Evolutionary conservation across 2,797 vertebrate genomes (phyloP), one percentile per base, ranked within the genome.

Genomic region (Aselliscus stoliczkanus): DNA sequence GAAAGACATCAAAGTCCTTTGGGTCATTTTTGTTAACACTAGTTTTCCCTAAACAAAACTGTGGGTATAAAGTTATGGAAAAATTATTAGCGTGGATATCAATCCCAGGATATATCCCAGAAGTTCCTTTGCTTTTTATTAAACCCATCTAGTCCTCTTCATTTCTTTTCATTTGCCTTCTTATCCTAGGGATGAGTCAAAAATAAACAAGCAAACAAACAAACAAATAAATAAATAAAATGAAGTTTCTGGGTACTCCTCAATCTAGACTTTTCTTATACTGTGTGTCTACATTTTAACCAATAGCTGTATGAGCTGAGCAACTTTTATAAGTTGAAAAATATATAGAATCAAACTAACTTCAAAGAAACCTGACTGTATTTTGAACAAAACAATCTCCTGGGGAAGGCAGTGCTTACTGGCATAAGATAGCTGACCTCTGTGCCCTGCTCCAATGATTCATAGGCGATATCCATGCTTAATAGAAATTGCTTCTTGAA

Each of bases 401-500:
- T 90, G 56, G 83, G 82, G 64, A 85, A 88, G 31, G 50, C 44
- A 58, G 37, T 8, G 6, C 67, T 96, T 85, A 39, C 34, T 69
- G 47, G 52, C 80, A 15, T 67, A 80, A 90, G 83, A 84, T 50
- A 83, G 39, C 72, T 81, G 91, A 90, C 86, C 67, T 84, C 17
- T 11, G 13, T 65, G 52, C 91, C 84, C 84, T 82, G 23, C 88
- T 96, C 64, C 82, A 87, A 0, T 95, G 88, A 93, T 87, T 93
- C 80, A 52, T 56, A 93, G 79, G 94, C 69, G 50, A 94, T 87
- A 91, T 37, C n/a, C 73, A 86, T 75, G 84, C 81, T 95, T 90
- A 96, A 95, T 83, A 96, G 81, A 89, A 93, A 37, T 37, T 67
- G 88, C 67, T 89, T 82, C 96, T 94, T 97, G 67, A 96, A 94